phyloP scores from a whole-genome alignment of 1,140 invertebrate genomes.

The Rhagoletis zephyria region DNA sequence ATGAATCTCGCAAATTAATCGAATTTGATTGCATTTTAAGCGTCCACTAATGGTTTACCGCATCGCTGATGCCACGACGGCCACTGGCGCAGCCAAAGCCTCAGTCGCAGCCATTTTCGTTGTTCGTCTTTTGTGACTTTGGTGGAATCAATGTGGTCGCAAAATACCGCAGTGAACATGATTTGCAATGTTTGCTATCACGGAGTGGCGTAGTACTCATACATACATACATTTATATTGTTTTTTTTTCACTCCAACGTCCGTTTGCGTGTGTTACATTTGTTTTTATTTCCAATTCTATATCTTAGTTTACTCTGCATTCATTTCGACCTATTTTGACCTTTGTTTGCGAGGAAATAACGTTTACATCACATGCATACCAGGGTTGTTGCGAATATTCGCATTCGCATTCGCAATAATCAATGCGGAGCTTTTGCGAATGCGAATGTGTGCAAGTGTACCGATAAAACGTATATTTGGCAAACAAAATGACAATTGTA shows the following conservation, averaged over 20 bases:
- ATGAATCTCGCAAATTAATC: slow-evolving; percentile 43
- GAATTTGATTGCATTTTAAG: slow-evolving; percentile 51
- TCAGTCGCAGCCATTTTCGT: background rate
- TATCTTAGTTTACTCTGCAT: background rate
- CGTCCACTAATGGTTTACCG: slow-evolving; percentile 38
- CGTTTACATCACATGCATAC: no score
- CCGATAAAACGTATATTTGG: no score
- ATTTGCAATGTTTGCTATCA: slow-evolving; percentile 7
- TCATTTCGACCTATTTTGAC: background rate
- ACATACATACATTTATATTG: background rate
- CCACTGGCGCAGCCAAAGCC: no score
- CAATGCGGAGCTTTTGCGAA: no score
- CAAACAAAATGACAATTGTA: no score
- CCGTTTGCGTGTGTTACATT: background rate
- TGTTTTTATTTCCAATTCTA: background rate
- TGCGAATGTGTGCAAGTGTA: no score
- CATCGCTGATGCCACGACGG: background rate
- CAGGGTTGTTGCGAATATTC: no score
- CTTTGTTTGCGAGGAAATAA: background rate
- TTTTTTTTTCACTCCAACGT: background rate
- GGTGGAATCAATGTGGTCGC: background rate
- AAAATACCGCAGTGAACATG: background rate
- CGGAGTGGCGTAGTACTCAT: background rate
- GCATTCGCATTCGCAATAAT: no score
- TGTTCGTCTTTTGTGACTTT: slow-evolving; percentile 23